phyloP scores from a whole-genome alignment of 2,797 vertebrate species.

The Myotis findleyi region DNA sequence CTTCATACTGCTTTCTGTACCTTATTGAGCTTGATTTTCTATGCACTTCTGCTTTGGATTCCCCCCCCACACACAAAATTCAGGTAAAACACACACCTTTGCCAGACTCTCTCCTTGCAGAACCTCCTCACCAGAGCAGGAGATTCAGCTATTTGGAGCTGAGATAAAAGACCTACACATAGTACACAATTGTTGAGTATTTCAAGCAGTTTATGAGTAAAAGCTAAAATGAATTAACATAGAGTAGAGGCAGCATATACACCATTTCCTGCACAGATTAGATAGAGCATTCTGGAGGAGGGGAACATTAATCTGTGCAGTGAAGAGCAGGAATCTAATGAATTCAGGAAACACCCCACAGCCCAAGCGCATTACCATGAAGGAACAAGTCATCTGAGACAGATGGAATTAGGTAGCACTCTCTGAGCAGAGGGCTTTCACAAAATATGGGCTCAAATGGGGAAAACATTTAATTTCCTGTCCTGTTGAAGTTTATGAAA shows the following conservation, averaged over 20 bases:
- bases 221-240: neutral
- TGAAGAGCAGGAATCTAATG: neutral
- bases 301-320: neutral
- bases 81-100: neutral
- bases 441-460: neutral
- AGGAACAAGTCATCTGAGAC: neutral
- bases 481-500: neutral
- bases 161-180: neutral
- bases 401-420: neutral
- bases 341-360: neutral
- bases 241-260: neutral
- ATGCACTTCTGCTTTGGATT: neutral
- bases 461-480: neutral
- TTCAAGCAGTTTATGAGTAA: neutral
- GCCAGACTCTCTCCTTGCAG: fast-evolving
- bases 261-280: neutral
- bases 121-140: neutral
- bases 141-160: neutral
- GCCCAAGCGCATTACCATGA: neutral
- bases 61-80: no score
- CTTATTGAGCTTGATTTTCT: neutral
- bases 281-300: neutral
- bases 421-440: neutral
- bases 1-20: neutral
- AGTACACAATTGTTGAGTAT: neutral